Percentiles rank a stretch among this genome's conserved stretches.
phyloP scores from a whole-genome alignment of 1,140 invertebrate species.

The Drosophila lacteicornis region DNA sequence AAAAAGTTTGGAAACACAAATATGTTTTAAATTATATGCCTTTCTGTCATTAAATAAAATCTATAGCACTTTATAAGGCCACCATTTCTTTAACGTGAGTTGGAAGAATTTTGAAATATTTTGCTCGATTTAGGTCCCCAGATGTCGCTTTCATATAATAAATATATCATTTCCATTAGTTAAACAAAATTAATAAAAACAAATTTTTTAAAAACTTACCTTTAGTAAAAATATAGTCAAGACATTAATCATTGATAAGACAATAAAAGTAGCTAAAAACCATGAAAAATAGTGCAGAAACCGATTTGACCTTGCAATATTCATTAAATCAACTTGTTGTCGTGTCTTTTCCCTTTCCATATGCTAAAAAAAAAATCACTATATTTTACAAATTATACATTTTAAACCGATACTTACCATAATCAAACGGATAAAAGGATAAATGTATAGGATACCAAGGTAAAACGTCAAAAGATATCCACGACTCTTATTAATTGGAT shows the following conservation, averaged over 20 bases:
- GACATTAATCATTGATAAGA: slow-evolving; percentile 9
- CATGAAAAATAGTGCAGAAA: slow-evolving; percentile 15
- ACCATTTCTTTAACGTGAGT: too few relatives aligned
- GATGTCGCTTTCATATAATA: too few relatives aligned
- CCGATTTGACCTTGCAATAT: slow-evolving; percentile 15
- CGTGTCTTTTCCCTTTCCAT: slow-evolving; percentile 16
- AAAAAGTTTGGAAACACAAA: too few relatives aligned
- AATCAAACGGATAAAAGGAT: slow-evolving; percentile 19
- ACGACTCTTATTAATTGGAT: slow-evolving; percentile 4
- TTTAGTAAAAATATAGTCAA: slow-evolving; percentile 16
- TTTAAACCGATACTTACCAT: slow-evolving; percentile 5
- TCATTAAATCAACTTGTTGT: slow-evolving; percentile 36
- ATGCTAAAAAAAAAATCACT: neutral
- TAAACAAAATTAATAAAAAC: too few relatives aligned
- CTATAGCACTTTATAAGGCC: too few relatives aligned
- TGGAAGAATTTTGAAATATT: too few relatives aligned
- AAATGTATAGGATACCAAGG: slow-evolving; percentile 22
- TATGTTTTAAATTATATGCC: too few relatives aligned
- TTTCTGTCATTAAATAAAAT: too few relatives aligned
- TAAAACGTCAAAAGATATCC: slow-evolving; percentile 16
- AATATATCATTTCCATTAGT: too few relatives aligned
- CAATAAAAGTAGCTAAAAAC: slow-evolving; percentile 4
- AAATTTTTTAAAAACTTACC: neutral
- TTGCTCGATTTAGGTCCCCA: too few relatives aligned
- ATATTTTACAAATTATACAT: neutral